phyloP scores from a whole-genome alignment of 2,113 vertebrate species.

The Otocyon megalotis region DNA sequence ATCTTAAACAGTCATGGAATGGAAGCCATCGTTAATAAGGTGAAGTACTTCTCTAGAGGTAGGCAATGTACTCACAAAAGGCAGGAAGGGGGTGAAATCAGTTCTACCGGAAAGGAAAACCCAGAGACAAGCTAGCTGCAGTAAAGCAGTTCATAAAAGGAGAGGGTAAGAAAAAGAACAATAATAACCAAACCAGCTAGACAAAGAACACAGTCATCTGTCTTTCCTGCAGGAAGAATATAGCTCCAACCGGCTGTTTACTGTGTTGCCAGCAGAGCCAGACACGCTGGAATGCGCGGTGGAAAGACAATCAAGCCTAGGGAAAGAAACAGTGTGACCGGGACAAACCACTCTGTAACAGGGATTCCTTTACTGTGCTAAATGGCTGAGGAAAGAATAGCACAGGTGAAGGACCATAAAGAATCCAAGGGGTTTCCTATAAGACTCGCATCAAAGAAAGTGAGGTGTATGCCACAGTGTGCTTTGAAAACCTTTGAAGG shows the following conservation, averaged over 20 bases:
- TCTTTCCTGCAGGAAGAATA: constrained; percentile 18
- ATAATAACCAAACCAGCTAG: constrained; percentile 34
- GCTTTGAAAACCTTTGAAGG: neutral
- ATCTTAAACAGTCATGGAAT: neutral
- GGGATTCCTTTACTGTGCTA: neutral
- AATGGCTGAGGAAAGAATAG: neutral
- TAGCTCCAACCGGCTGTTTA: constrained; percentile 13
- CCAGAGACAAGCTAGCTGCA: constrained; percentile 53
- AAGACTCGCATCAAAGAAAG: neutral
- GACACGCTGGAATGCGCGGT: constrained; percentile 27
- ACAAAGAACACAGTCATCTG: constrained; percentile 64
- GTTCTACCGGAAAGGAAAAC: constrained; percentile 72
- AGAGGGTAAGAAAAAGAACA: constrained; percentile 53
- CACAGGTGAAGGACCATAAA: neutral
- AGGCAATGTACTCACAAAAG: constrained; percentile 10
- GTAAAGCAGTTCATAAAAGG: constrained; percentile 47
- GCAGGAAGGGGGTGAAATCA: neutral
- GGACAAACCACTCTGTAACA: neutral
- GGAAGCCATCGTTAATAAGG: constrained; percentile 69
- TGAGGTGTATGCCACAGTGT: neutral
- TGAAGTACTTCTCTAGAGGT: constrained; percentile 39
- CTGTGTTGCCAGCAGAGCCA: constrained; percentile 44
- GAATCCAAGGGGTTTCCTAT: neutral
- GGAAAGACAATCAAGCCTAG: neutral
- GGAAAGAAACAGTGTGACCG: constrained; percentile 56